These are phyloP conservation scores for Deilephila porcellus DNA, from an alignment of 2,888 invertebrate species.

Conservation along the genomic window DNA sequence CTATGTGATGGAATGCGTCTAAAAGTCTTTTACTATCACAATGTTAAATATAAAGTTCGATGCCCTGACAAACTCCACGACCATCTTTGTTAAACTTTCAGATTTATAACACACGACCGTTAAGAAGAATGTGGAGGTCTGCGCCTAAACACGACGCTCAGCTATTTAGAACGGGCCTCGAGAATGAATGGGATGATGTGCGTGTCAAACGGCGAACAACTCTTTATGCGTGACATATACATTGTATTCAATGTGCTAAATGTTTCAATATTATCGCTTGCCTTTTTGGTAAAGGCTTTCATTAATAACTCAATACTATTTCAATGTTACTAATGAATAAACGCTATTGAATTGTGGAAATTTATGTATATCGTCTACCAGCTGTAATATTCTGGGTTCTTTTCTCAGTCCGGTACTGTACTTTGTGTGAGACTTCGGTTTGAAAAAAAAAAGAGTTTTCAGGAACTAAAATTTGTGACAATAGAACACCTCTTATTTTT, in stretches of 20 bases:
- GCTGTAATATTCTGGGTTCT: too few relatives aligned
- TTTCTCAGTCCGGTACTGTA: too few relatives aligned
- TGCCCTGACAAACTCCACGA: not conserved
- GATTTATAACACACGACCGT: not conserved
- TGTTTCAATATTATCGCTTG: not conserved
- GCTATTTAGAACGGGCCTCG: slow-evolving; percentile 18
- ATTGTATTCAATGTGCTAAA: not conserved
- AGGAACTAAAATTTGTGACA: too few relatives aligned
- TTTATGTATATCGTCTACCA: too few relatives aligned
- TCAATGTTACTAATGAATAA: too few relatives aligned
- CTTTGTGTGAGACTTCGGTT: not conserved
- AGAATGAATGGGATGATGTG: not conserved
- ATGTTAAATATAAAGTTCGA: not conserved
- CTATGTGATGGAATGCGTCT: too few relatives aligned
- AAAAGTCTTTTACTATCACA: not conserved
- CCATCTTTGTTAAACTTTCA: not conserved
- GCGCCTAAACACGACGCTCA: slow-evolving; percentile 2
- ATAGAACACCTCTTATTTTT: too few relatives aligned
- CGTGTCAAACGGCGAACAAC: not conserved
- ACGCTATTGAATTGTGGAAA: too few relatives aligned
- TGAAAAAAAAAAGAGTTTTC: too few relatives aligned
- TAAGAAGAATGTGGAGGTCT: not conserved
- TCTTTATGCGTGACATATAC: slow-evolving; percentile 9
- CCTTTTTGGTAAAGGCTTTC: not conserved
- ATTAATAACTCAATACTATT: too few relatives aligned